Evolutionary conservation across 2,888 invertebrate species (phyloP).

Genomic region (Leptinotarsa tumamoca): DNA sequence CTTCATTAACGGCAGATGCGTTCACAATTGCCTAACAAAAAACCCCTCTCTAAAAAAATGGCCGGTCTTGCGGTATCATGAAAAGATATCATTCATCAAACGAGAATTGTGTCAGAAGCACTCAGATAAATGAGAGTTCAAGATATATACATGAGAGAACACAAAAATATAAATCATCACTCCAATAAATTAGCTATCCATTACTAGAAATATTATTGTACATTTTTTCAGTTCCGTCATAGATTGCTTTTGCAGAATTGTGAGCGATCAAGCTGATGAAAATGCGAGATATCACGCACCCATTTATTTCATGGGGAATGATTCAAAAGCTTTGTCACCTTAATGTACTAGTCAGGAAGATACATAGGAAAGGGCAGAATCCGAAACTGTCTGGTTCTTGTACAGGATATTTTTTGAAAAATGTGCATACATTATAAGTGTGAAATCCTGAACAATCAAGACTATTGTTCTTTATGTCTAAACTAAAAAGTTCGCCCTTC

Average conservation of each 20-base stretch:
- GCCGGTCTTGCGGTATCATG: neutral
- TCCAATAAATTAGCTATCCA: conserved; percentile 13
- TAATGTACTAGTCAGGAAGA: too few species aligned
- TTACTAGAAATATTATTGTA: conserved; percentile 10
- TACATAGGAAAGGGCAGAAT: too few species aligned
- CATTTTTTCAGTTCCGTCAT: neutral
- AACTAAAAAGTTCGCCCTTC: too few species aligned
- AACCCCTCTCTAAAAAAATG: neutral
- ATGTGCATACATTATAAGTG: too few species aligned
- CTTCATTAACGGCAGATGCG: neutral
- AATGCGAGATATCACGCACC: neutral
- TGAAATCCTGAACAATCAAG: too few species aligned
- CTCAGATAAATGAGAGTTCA: conserved; percentile 9
- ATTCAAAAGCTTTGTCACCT: too few species aligned
- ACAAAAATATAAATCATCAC: conserved; percentile 14
- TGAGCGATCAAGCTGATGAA: neutral
- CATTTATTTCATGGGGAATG: neutral
- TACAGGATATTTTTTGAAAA: too few species aligned
- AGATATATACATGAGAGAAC: conserved; percentile 2
- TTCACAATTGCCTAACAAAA: neutral
- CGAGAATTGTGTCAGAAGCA: conserved; percentile 4
- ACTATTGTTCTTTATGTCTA: too few species aligned
- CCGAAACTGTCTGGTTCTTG: too few species aligned
- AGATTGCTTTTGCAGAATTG: neutral
- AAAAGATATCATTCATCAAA: conserved; percentile 6